Base-by-base conservation (phyloP, 2,888 invertebrate species). In the Hermaeophaga mercurialis region DNA sequence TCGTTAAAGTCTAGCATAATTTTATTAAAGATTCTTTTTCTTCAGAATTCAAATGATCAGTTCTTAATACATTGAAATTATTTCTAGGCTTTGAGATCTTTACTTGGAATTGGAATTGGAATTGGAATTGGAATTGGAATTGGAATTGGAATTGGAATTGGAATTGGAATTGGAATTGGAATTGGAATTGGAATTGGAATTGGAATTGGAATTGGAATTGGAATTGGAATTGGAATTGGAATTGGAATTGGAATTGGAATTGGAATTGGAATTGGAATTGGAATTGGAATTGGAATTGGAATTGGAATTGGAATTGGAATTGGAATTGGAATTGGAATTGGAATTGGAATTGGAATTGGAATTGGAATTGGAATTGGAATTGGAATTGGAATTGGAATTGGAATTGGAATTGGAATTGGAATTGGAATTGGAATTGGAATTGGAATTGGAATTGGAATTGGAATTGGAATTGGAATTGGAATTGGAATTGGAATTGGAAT, bases 21-120 rank as follows among this genome's bases (percentile, higher is more conserved):
- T n/a, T 3, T 11, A 17, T 45, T 4, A 45, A 12, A 1, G 43
- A 19, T 0, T 45, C 14, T 33, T 38, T 28, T 11, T 53, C 53
- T 22, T 53, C 53, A 3, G 22, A 7, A 9, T 53, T 45, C 7
- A 44, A 22, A 36, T 53, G 44, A 9, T 45, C 45, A 11, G 31
- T 18, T 36, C 53, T 17, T 1, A 45, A 7, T 17, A 33, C n/a
- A 45, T 45, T 24, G 12, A 22, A 6, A 53, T 53, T 45, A 14
- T 39, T 2, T 39, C 6, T 39, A 15, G n/a, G 9, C 39, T 33
- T 18, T 17, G 15, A 15, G 12, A n/a, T n/a, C n/a, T n/a, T n/a
- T n/a, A n/a, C n/a, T n/a, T n/a, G n/a, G 6, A 22, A 14, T 34
- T 15, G 15, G 34, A 7, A n/a, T n/a, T n/a, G n/a, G n/a, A n/a